Evolutionary conservation across 2,797 vertebrate genomes (phyloP).

Genomic region (Sebastes reedi): DNA sequence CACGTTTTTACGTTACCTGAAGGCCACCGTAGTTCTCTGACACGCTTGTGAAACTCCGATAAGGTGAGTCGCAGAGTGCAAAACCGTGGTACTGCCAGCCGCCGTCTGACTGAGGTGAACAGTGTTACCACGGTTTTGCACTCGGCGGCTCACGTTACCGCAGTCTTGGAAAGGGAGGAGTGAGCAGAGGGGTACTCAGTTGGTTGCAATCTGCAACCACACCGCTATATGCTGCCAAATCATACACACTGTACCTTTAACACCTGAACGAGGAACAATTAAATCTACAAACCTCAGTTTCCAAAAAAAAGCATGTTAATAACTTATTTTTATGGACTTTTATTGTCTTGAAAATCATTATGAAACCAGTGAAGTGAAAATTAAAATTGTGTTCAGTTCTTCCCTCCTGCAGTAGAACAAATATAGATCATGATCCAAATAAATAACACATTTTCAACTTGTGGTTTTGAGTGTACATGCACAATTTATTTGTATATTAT

Average conservation of each 20-base stretch:
- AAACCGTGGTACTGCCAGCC: no score
- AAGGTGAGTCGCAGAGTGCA: fast-evolving
- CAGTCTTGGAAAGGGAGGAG: no score
- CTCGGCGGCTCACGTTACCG: fast-evolving
- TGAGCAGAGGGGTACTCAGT: no score
- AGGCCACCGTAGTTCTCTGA: no score
- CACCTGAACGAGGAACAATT: not conserved
- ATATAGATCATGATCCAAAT: not conserved
- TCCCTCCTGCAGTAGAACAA: not conserved
- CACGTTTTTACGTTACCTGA: no score
- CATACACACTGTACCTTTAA: no score
- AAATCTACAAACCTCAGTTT: not conserved
- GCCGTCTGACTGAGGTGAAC: no score
- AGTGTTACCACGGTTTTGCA: fast-evolving
- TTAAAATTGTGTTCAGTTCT: not conserved
- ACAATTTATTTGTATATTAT: not conserved
- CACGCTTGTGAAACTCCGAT: no score
- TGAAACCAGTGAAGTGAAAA: not conserved
- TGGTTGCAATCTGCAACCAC: no score
- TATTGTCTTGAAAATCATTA: not conserved
- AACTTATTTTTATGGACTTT: not conserved
- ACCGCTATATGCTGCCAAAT: no score
- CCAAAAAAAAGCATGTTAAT: not conserved
- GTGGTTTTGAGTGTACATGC: not conserved
- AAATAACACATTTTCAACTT: not conserved